Evolutionary conservation across 30 jellyfish, hydroid and myxozoan genomes (phyloP), one percentile per base, ranked within the genome.

Genomic region (Chironex yamaguchii): DNA sequence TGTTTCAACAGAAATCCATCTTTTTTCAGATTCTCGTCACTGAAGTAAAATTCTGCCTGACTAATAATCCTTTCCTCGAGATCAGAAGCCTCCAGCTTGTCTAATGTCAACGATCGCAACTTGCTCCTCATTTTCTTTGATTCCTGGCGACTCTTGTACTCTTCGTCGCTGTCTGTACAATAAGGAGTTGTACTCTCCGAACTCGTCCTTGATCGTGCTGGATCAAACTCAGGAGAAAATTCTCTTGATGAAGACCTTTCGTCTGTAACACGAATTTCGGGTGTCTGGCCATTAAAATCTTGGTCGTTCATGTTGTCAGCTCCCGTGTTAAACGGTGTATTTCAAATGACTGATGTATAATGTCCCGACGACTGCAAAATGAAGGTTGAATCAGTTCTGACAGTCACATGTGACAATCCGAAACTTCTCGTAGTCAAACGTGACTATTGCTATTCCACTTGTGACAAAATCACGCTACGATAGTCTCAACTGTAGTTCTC

Each of bases 1-100:
- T 94, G 99, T 91, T 94, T 94, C 91, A 94, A 54, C 87, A 94
- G 71, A 64, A 94, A 94, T 54, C 97, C 97, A 85, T 94, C 99
- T 34, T 89, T 88, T 67, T 74, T 87, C 75, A 94, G 90, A 62
- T 94, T 94, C 58, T 88, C 99, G 62, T 94, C 96, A 85, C 97
- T 88, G 91, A 94, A 89, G 85, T 89, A 85, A 35, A 62, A 94
- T 79, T 94, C 99, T 0, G 99, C 97, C 81, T 94, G 99, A 1
- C 91, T 31, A 51, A 94, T 67, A 1, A 94, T 94, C 52, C 79
- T 83, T 30, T 69, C 84, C 52, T 79, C 79, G 52, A 94, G 66
- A 35, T 87, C 97, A 0, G 92, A 82, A n/a, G 97, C 89, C 17
- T 42, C 58, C 29, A 94, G 62, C 68, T 54, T 86, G 17, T 71